Base-by-base conservation (phyloP, 2,888 invertebrate species). In the Odontomyia ornata region DNA sequence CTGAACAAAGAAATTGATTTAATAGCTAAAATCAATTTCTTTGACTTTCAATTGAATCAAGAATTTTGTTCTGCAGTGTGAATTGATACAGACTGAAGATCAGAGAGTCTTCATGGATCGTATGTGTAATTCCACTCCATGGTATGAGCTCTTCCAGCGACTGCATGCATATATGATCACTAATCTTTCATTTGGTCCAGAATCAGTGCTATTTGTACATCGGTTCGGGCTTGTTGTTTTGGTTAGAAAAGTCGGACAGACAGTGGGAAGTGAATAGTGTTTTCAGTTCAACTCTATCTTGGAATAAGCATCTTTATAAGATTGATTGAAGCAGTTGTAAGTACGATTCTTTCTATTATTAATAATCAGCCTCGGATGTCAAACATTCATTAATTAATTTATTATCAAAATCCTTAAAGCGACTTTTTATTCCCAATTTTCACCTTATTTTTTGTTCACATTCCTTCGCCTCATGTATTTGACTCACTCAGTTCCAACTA, bases 171-270 rank as follows among this genome's bases (percentile, higher is more conserved):
- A 52, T 52, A 52, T 52, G 18, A 52, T 52, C 52, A 52, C 4
- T 3, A 4, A 52, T 9, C 52, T 4, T 52, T 52, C n/a, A 13
- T 52, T 9, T 18, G 65, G 9, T 65, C 27, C 36, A 65, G 65
- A 64, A n/a, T 36, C 65, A 65, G 65, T 65, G 11, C 18, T 13
- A 65, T 15, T 65, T 36, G 18, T 65, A 30, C 65, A 30, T 36
- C 36, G 30, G 65, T 65, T 21, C 65, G 65, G 65, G 65, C 4
- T 36, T 36, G 52, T 52, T 9, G 52, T 9, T 52, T 9, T 4
- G 52, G 4, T 15, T 52, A 4, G 36, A 5, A 9, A 36, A n/a
- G n/a, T 36, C 36, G 36, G 9, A 36, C 9, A 36, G 18, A 15
- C 4, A 52, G 52, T 52, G 52, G 52, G 28, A 28, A 65, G 65